Base-by-base conservation (phyloP, 2,797 vertebrate genomes). In the Carcharodon carcharias region DNA sequence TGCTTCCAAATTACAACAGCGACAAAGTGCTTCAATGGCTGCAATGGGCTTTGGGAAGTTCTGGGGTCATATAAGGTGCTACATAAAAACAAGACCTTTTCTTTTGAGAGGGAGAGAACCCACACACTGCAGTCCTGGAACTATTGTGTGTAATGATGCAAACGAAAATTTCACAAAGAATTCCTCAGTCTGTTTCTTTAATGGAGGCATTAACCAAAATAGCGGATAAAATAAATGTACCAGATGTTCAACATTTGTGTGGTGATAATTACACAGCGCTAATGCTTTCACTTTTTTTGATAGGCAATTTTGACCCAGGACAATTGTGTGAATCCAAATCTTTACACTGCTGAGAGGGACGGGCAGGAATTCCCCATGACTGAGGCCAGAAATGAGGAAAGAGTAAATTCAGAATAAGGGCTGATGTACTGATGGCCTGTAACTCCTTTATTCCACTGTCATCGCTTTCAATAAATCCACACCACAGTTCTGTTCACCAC, bases 341-440 rank as follows among this genome's bases (percentile, higher is more conserved):
- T 9, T 93, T 93, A 93, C n/a, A 93, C n/a, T 45, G n/a, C 91
- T 40, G 91, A 93, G 91, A 45, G 63, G n/a, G 23, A 67, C n/a
- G 12, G n/a, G 1, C n/a, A 9, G 40, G 63, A 93, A 12, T 4
- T 93, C 5, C n/a, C 26, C 18, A 45, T 26, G 63, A 67, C n/a
- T 11, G 91, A 67, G 63, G 91, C 61, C 21, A 45, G 40, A 21
- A 40, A 93, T 67, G 23, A 26, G 21, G 7, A 65, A n/a, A 7
- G 21, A 67, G 11, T 93, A 67, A 67, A 67, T 65, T 67, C 89
- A 67, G 61, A 65, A 26, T 18, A 26, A 45, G 21, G n/a, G 91
- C 18, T 67, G n/a, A 26, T 12, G 21, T 1, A 61, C 14, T 9
- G 58, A 40, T 23, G n/a, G 21, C n/a, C 28, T 67, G 63, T 11